Conservation (phyloP, 2,888 invertebrate genomes). For the Gryllus longicercus region DNA sequence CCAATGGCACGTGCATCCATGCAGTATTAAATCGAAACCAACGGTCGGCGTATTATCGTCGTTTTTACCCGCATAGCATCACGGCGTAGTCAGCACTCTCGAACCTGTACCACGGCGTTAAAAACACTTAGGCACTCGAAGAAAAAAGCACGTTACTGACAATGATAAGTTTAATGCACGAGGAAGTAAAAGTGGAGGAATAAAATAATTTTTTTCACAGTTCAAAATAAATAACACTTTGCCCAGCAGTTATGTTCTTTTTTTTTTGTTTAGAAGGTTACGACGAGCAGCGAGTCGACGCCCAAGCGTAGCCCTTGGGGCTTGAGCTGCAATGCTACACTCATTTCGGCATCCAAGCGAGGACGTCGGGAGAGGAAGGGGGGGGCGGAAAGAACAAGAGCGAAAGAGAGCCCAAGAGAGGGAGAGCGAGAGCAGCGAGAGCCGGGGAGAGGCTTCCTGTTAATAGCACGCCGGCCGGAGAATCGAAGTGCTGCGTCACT, state of each 20-base stretch:
- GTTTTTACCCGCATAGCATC: background rate
- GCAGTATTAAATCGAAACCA: slow-evolving; percentile 10
- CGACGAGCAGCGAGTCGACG: too few species aligned
- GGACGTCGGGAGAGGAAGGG: too few species aligned
- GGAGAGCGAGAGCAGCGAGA: background rate
- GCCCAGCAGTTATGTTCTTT: too few species aligned
- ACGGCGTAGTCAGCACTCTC: background rate
- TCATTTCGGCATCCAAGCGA: too few species aligned
- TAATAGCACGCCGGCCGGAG: background rate
- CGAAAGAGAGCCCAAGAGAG: background rate
- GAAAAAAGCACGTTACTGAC: background rate
- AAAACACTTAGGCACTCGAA: slow-evolving; percentile 5
- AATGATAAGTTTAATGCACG: background rate
- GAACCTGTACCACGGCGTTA: background rate
- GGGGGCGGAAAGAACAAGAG: background rate
- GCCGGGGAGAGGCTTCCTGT: background rate
- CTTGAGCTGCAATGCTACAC: too few species aligned
- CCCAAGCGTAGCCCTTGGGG: too few species aligned
- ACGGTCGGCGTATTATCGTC: background rate
- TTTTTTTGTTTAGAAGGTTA: too few species aligned
- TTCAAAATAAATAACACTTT: too few species aligned
- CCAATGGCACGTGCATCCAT: slow-evolving; percentile 10
- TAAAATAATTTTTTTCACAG: too few species aligned
- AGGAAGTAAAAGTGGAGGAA: slow-evolving; percentile 4
- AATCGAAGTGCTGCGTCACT: background rate